Conservation (phyloP, 2,888 invertebrate genomes). For the Synergus umbraculus region DNA sequence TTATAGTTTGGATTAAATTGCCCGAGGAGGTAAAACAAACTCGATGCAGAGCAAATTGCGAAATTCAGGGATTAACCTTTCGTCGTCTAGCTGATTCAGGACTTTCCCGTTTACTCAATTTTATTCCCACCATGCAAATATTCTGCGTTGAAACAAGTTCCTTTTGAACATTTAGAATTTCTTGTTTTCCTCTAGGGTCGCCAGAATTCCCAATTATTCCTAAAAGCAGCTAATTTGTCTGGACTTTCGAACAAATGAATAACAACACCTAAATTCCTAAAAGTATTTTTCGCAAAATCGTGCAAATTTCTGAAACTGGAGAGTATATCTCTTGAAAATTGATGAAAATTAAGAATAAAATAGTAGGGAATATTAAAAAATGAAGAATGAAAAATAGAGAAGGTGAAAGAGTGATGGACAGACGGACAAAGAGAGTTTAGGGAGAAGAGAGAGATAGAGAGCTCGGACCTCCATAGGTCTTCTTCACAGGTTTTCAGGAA, state of each 20-base stretch:
- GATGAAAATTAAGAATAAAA: background rate
- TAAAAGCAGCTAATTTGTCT: background rate
- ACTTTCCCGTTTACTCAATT: background rate
- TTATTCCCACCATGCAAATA: background rate
- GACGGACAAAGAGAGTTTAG: conserved; percentile 64
- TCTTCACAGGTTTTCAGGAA: conserved; percentile 72
- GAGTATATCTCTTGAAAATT: background rate
- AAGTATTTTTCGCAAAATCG: conserved; percentile 8
- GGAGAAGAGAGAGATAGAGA: conserved; percentile 51
- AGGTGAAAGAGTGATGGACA: conserved; percentile 62
- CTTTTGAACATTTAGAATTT: background rate
- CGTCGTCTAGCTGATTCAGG: background rate
- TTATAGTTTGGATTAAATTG: background rate
- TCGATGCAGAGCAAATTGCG: background rate
- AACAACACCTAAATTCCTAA: too few species aligned
- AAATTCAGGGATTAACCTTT: background rate
- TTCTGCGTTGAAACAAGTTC: background rate
- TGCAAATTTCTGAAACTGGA: conserved; percentile 1
- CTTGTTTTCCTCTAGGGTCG: background rate
- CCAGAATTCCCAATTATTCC: background rate
- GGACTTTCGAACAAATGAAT: background rate
- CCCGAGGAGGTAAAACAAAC: conserved; percentile 5
- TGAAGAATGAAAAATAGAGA: background rate
- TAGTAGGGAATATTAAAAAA: background rate
- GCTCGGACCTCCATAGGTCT: conserved; percentile 59